A percentile compares a stretch with the other conserved stretches of the same genome.
Evolutionary conservation across 2,113 vertebrate species (phyloP).

Genomic region (Oxygymnocypris stewartii): DNA sequence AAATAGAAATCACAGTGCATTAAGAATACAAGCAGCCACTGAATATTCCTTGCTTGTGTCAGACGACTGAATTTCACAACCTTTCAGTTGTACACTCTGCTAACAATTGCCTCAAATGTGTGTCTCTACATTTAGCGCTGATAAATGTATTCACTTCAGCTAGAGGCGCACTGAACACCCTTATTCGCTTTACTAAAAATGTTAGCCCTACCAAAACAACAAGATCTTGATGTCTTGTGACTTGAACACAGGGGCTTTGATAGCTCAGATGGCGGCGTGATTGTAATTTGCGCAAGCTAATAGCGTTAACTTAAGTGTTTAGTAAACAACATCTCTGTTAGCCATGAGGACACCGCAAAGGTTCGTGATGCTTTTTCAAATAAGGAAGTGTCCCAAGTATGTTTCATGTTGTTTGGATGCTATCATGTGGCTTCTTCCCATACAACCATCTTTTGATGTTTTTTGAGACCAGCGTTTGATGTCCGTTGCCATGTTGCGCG

Average conservation of each 20-base stretch:
- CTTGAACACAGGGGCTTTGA: slow-evolving; percentile 22
- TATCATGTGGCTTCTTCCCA: slow-evolving; percentile 21
- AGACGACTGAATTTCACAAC: neutral
- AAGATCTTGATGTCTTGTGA: slow-evolving; percentile 48
- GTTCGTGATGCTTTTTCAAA: slow-evolving; percentile 25
- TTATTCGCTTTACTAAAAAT: neutral
- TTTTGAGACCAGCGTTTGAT: slow-evolving; percentile 37
- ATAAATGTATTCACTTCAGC: neutral
- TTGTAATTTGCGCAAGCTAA: slow-evolving; percentile 50
- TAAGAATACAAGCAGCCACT: neutral
- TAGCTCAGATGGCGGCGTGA: slow-evolving; percentile 35
- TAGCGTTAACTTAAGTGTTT: slow-evolving; percentile 42
- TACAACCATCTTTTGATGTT: too few species aligned
- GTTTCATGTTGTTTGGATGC: neutral
- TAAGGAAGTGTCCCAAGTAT: slow-evolving; percentile 1
- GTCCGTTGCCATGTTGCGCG: slow-evolving; percentile 18
- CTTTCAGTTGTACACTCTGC: neutral
- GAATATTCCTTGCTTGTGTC: neutral
- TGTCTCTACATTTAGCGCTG: neutral
- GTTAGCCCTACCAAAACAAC: slow-evolving; percentile 40
- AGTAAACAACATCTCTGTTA: slow-evolving; percentile 43
- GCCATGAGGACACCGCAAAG: slow-evolving; percentile 17
- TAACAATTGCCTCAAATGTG: slow-evolving; percentile 10
- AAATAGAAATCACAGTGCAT: neutral
- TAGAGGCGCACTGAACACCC: neutral